Evolutionary conservation across 2,797 vertebrate genomes (phyloP), one percentile per base, ranked within the genome.

Genomic region (Eurystomus glaucurus): DNA sequence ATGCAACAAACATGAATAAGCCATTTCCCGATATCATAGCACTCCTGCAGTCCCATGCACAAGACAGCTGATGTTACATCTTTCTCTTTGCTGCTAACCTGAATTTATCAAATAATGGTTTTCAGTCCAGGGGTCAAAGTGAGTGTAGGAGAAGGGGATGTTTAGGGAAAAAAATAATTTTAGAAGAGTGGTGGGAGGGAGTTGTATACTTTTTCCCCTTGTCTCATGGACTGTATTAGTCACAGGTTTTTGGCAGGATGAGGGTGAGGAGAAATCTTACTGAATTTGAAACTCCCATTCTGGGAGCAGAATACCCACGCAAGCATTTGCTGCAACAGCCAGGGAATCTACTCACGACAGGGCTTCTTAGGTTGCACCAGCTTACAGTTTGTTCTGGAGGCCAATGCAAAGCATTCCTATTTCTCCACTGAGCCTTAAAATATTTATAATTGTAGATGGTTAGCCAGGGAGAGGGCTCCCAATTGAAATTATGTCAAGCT

Each of bases 401-500:
- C 77, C 71, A 76, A 35, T 41, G 74, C 19, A 76, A 93, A 85
- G 46, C 66, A 70, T 75, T 96, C 62, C 86, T 82, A 33, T 54
- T 92, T 77, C 88, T 94, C 90, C 91, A 37, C 0, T 87, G 92
- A 95, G 90, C 77, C 80, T 89, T 82, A 84, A 96, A 96, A 62
- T 93, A 80, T 79, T 93, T 92, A 69, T 76, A 43, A 62, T 31
- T 82, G 70, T 65, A 79, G 93, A 70, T 70, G 54, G 62, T 76
- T 93, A 72, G 90, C 74, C 83, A 96, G 37, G 43, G 57, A 66
- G 43, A 74, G 48, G 48, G 64, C 26, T 97, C 84, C 60, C 81
- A 91, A 26, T 89, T 93, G 88, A 94, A 96, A 96, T 94, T 96
- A 94, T 95, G 92, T 96, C 81, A 91, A 83, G 25, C 46, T 48